Conservation (phyloP, 2,113 vertebrate species). For the Neomonachus schauinslandi region DNA sequence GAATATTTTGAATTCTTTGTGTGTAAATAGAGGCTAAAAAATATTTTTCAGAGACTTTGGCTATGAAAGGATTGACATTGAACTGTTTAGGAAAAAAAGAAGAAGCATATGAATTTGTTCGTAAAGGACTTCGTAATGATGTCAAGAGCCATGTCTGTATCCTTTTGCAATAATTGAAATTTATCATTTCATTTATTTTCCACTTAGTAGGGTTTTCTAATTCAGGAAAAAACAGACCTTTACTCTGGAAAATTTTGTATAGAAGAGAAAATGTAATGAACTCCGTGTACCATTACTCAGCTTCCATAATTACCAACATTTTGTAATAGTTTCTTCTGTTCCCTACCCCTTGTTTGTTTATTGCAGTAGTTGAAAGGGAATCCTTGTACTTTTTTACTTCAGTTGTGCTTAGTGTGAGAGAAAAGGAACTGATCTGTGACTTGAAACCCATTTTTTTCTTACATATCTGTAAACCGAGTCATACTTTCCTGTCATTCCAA, state of each 20-base stretch:
- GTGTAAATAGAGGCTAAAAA: constrained; percentile 54
- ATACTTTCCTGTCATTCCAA: background rate
- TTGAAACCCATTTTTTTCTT: background rate
- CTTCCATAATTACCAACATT: constrained; percentile 1
- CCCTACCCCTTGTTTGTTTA: background rate
- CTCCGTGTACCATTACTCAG: background rate
- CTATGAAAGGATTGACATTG: constrained; percentile 90
- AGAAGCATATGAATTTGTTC: constrained; percentile 89
- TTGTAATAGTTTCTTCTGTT: constrained; percentile 29
- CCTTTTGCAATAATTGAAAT: constrained; percentile 80
- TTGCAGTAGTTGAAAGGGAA: constrained; percentile 45
- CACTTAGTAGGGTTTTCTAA: constrained; percentile 30
- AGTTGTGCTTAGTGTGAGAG: background rate
- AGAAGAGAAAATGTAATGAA: constrained; percentile 18
- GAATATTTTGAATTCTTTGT: constrained; percentile 32
- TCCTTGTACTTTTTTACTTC: background rate
- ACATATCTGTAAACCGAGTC: background rate
- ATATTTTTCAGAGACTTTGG: constrained; percentile 88
- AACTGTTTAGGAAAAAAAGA: constrained; percentile 91
- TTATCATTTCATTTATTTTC: constrained; percentile 35
- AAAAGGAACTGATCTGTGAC: background rate
- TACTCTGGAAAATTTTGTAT: background rate
- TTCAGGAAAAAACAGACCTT: background rate
- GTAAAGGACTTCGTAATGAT: constrained; percentile 89
- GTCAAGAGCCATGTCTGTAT: constrained; percentile 92